Conservation (phyloP, 2,797 vertebrate species). For the Clarias platycephalus region DNA sequence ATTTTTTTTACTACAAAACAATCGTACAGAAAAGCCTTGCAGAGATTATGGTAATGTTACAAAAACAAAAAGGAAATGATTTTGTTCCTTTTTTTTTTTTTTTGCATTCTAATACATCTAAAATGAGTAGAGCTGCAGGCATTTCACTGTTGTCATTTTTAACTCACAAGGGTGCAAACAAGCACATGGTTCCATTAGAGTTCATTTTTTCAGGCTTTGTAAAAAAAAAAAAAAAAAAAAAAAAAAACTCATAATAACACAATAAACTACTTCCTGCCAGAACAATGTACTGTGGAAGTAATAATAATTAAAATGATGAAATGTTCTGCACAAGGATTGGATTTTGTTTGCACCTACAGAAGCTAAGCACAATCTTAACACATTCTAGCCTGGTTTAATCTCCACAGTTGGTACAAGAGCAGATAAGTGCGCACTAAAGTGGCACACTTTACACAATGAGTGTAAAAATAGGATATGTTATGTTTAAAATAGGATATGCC, state of each 20-base stretch:
- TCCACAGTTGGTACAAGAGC: constrained; percentile 6
- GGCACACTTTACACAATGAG: neutral
- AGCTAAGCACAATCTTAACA: neutral
- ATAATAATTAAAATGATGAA: neutral
- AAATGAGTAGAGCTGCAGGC: constrained; percentile 15
- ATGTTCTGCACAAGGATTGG: neutral
- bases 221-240: neutral
- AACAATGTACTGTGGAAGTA: neutral
- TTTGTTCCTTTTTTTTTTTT: neutral
- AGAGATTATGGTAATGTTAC: constrained; percentile 1
- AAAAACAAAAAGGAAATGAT: neutral
- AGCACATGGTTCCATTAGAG: constrained; percentile 7
- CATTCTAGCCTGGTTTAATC: constrained; percentile 2
- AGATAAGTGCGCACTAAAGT: constrained; percentile 1
- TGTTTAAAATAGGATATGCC: constrained; percentile 20
- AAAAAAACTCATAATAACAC: constrained; percentile 1
- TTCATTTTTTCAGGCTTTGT: constrained; percentile 6
- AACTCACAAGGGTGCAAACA: constrained; percentile 14
- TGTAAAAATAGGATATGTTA: constrained; percentile 12
- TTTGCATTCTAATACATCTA: neutral
- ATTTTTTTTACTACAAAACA: neutral
- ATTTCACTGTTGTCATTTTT: constrained; percentile 5
- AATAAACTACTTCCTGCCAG: neutral
- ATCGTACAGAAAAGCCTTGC: neutral
- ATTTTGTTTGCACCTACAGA: neutral